Base-by-base conservation (phyloP, 2,797 vertebrate species). In the Vipera latastei region DNA sequence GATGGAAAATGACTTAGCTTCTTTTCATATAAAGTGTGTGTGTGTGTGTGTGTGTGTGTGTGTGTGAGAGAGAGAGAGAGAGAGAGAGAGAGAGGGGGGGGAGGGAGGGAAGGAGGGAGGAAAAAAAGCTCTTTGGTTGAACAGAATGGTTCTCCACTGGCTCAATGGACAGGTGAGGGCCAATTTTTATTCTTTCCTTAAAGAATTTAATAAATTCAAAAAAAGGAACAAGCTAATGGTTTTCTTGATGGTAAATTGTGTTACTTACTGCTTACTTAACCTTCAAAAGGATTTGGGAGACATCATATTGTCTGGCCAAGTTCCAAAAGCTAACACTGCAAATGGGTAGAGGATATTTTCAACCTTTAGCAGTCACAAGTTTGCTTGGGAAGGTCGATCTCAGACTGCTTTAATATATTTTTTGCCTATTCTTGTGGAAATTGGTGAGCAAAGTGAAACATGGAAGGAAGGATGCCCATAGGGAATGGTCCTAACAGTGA, bases 21-120 rank as follows among this genome's bases (percentile, higher is more conserved):
- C 38, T 22, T 78, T 78, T 22, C 6, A 44, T 44, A 78, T 78
- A 44, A 44, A 16, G 63, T 69, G 18, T 53, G 9, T 9, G 51
- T 11, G 51, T 11, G 51, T 53, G 51, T 51, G 8, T 53, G n/a
- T n/a, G n/a, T n/a, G n/a, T 32, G 32, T 32, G 51, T 53, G 51
- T 48, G 48, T 48, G 48, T 48, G 48, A 48, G 4, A 48, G 4
- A 86, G 3, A 18, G n/a, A n/a, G 28, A 53, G 11, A 8, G 44
- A 55, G 14, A 0, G 25, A 0, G 51, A 0, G 22, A 26, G 44
- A 4, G 14, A 18, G 20, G 20, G 4, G 44, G 6, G 57, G 0
- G 65, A 69, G n/a, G 11, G 13, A 69, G 4, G 0, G 57, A 59
- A 59, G 2, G 20, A 60, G 22, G 3, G 28, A 1, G 63, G 22